phyloP scores from a whole-genome alignment of 2,888 invertebrate genomes.

The Saturnia japonica region DNA sequence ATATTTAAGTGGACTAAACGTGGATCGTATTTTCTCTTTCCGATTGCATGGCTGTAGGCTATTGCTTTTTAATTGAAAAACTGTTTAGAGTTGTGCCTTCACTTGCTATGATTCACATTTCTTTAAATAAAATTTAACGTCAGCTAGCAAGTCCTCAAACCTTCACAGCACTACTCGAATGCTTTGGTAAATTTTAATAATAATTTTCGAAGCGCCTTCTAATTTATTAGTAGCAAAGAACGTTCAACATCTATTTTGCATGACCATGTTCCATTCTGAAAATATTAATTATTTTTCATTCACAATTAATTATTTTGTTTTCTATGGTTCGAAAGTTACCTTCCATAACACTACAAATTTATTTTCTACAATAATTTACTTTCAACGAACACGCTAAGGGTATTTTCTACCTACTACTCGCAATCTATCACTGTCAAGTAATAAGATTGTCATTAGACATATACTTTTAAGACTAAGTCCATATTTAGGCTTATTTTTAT shows the following conservation, averaged over 20 bases:
- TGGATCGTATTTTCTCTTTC: too few relatives aligned
- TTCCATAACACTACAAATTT: too few relatives aligned
- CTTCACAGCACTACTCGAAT: background rate
- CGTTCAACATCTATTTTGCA: slow-evolving; percentile 50
- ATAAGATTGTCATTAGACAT: background rate
- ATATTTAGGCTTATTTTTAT: too few relatives aligned
- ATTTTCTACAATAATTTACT: too few relatives aligned
- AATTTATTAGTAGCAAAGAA: slow-evolving; percentile 18
- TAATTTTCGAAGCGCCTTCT: slow-evolving; percentile 16
- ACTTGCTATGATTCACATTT: background rate
- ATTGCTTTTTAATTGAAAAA: background rate
- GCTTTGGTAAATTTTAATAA: background rate
- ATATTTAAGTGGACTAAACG: too few relatives aligned
- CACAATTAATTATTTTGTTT: background rate
- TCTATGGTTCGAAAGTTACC: too few relatives aligned
- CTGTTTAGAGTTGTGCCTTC: background rate
- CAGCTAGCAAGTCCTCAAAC: background rate
- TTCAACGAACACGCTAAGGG: background rate
- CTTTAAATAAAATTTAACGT: background rate
- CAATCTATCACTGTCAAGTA: background rate
- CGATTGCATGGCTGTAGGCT: too few relatives aligned
- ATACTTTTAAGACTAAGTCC: too few relatives aligned
- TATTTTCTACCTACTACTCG: background rate
- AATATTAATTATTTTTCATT: slow-evolving; percentile 25
- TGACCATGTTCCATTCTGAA: slow-evolving; percentile 68